Percentiles rank a stretch among this genome's conserved stretches.
These are phyloP conservation scores for Boleophthalmus pectinirostris DNA, from an alignment of 2,113 vertebrate genomes.

Conservation along the genomic window DNA sequence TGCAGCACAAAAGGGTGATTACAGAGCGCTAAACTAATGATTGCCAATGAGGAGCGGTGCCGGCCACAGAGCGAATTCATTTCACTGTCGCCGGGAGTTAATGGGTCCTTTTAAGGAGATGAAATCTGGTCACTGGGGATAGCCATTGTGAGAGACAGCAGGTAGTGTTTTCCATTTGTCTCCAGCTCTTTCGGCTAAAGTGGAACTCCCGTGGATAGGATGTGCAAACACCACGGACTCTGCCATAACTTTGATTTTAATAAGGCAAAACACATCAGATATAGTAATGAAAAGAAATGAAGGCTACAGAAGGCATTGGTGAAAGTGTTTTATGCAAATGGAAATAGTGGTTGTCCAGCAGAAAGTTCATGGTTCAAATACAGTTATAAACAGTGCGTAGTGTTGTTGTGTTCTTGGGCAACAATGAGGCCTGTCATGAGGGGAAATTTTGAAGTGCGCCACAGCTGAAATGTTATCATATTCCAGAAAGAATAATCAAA, in stretches of 20 bases:
- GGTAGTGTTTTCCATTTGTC: conserved; percentile 54
- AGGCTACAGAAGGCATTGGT: background rate
- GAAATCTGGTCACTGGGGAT: conserved; percentile 64
- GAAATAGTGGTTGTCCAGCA: background rate
- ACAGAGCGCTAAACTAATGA: conserved; percentile 75
- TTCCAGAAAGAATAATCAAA: too few relatives aligned
- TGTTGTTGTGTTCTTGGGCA: too few relatives aligned
- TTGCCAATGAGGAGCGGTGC: conserved; percentile 68
- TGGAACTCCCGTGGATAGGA: background rate
- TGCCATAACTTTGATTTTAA: background rate
- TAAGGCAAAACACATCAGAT: background rate
- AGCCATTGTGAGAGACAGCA: conserved; percentile 50
- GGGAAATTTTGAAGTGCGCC: too few relatives aligned
- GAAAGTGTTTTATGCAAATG: conserved; percentile 10
- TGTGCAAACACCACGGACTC: conserved; percentile 1
- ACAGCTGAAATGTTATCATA: too few relatives aligned
- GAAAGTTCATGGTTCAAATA: too few relatives aligned
- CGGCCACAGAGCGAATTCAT: conserved; percentile 64
- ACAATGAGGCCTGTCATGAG: too few relatives aligned
- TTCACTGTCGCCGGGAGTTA: conserved; percentile 69
- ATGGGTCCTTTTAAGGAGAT: conserved; percentile 74
- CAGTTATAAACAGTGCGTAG: too few relatives aligned
- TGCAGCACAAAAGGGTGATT: conserved; percentile 68
- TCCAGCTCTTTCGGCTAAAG: conserved; percentile 28
- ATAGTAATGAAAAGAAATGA: background rate